A percentile compares a stretch with the other conserved stretches of the same genome.
These are phyloP conservation scores for Thaleichthys pacificus DNA, from an alignment of 2,797 vertebrate species.

Conservation along the genomic window DNA sequence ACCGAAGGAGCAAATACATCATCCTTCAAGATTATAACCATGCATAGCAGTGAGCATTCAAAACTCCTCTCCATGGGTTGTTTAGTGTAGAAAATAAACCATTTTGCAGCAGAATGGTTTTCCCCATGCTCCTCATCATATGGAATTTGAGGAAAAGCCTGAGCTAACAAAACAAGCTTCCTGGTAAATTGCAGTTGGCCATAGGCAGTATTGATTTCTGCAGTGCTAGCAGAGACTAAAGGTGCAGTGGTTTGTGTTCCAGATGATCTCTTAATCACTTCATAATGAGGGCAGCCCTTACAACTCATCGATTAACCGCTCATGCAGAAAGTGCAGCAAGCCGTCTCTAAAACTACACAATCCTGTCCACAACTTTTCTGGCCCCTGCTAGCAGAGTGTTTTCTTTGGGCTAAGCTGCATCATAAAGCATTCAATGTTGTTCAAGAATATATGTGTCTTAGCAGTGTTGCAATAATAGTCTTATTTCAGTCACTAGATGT, in stretches of 20 bases:
- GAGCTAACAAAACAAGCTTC: conserved; percentile 33
- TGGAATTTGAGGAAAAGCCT: conserved; percentile 37
- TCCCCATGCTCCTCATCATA: conserved; percentile 14
- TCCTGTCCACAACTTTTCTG: conserved; percentile 22
- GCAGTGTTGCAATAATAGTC: background rate
- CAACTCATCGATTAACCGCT: conserved; percentile 65
- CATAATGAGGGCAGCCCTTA: conserved; percentile 64
- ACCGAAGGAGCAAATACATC: no score
- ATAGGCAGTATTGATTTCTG: conserved; percentile 59
- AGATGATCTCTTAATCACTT: conserved; percentile 72
- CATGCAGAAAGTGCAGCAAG: conserved; percentile 49
- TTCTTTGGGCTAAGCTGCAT: conserved; percentile 1
- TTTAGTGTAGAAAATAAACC: conserved; percentile 6
- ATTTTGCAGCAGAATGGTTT: background rate
- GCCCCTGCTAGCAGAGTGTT: background rate
- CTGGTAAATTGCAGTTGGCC: conserved; percentile 49
- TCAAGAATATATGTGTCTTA: background rate
- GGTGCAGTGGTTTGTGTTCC: conserved; percentile 56
- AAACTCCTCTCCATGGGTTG: background rate
- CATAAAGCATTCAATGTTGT: background rate
- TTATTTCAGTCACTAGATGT: background rate
- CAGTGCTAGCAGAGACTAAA: conserved; percentile 36
- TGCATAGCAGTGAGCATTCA: conserved; percentile 20
- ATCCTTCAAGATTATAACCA: background rate
- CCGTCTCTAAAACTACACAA: conserved; percentile 37